Conservation (phyloP, 1,140 invertebrate genomes). For the Phenacoccus solenopsis region DNA sequence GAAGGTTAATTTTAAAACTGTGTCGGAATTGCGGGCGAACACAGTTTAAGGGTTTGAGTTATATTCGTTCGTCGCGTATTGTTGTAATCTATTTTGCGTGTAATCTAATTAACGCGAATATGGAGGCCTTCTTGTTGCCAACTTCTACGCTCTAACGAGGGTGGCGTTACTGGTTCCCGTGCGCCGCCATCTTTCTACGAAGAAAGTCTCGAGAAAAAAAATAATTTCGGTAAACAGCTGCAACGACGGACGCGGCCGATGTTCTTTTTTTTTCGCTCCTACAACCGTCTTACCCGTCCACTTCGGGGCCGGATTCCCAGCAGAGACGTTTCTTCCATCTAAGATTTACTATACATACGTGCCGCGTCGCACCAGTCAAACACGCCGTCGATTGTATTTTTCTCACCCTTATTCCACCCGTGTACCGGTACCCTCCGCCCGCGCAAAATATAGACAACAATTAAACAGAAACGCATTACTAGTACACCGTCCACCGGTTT, state of each 20-base stretch:
- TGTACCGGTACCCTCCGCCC: not conserved
- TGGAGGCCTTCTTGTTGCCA: not conserved
- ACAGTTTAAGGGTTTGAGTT: not conserved
- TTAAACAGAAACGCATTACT: not conserved
- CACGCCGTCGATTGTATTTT: not conserved
- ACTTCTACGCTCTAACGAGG: not conserved
- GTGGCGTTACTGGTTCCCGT: too few relatives aligned
- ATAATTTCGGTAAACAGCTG: too few relatives aligned
- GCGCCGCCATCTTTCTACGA: too few relatives aligned
- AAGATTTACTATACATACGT: too few relatives aligned
- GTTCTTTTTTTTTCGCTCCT: too few relatives aligned
- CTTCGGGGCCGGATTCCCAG: too few relatives aligned
- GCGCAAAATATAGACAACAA: not conserved
- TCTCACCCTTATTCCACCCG: not conserved
- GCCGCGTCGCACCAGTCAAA: too few relatives aligned
- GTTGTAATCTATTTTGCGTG: not conserved
- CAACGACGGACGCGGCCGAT: too few relatives aligned
- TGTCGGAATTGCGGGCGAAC: not conserved
- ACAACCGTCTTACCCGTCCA: too few relatives aligned
- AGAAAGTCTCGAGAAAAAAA: too few relatives aligned
- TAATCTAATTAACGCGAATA: not conserved
- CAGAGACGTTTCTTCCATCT: too few relatives aligned
- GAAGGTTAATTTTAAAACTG: conserved; percentile 1
- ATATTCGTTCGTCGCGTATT: not conserved
- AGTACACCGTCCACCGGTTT: not conserved